These are phyloP conservation scores for Carduelis carduelis DNA, from an alignment of 2,797 vertebrate species.

Conservation along the genomic window DNA sequence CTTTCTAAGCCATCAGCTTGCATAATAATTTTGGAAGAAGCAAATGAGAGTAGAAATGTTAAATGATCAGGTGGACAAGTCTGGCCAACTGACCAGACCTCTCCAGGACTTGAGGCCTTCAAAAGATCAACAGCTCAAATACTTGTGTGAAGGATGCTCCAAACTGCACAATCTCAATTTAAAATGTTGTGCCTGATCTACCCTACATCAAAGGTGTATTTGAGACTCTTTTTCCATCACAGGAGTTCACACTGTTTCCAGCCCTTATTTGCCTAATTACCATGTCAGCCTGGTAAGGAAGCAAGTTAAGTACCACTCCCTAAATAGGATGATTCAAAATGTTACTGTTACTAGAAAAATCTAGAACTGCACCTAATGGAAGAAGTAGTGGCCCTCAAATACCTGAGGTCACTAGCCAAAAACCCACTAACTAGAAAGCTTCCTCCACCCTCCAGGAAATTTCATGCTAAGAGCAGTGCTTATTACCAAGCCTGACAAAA, in stretches of 20 bases:
- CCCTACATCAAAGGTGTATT: neutral
- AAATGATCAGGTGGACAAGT: neutral
- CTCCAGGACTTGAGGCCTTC: neutral
- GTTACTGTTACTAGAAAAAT: neutral
- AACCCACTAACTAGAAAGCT: neutral
- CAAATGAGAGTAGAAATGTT: neutral
- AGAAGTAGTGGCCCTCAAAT: neutral
- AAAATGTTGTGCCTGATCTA: neutral
- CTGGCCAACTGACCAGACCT: neutral
- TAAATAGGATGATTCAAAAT: neutral
- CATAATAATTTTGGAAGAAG: neutral
- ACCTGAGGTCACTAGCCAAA: neutral
- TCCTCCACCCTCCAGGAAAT: neutral
- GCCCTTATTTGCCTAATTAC: neutral
- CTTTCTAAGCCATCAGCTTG: neutral
- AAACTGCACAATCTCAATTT: neutral
- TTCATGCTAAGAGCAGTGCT: neutral
- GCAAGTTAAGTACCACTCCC: neutral
- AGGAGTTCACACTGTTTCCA: neutral
- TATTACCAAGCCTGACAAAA: neutral
- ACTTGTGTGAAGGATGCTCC: neutral
- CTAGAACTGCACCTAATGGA: neutral
- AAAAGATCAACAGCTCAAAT: neutral
- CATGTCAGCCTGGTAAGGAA: neutral
- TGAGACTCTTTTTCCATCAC: neutral